Base-by-base conservation (phyloP, 2,797 vertebrate genomes). In the Rhinoraja longicauda region DNA sequence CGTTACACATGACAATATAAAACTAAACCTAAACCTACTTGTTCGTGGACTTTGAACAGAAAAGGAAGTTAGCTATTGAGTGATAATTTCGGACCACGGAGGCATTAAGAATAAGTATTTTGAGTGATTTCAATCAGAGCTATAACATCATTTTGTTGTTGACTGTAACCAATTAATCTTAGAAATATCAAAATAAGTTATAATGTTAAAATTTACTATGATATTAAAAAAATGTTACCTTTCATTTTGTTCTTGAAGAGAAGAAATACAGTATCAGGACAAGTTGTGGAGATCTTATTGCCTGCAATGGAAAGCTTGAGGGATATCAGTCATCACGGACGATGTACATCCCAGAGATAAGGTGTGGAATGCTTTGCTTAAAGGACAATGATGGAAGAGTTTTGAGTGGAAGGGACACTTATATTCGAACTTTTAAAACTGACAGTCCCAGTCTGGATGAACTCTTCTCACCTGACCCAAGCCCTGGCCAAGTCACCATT, bases 231-330 rank as follows among this genome's bases (percentile, higher is more conserved):
- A 39, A 39, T 79, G 21, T 75, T 86, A 26, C 26, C 45, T 72
- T 57, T n/a, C 24, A 92, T 92, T 75, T 73, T 75, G 19, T 92
- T 75, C 67, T 45, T 75, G 26, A 88, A 88, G 94, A 73, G 92
- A 94, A 93, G 86, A 94, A 93, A 70, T 94, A 94, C n/a, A 93
- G 93, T 45, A 72, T 94, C 67, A 93, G 93, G 67, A 94, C 92
- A 19, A 93, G 93, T 45, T 39, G 82, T 59, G 93, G 93, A 75
- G 93, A 93, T 82, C 78, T 94, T n/a, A 78, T 94, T 92, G 90
- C 93, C 57, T 77, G 93, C 72, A 93, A 94, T 59, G 94, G 93
- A 53, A 91, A 86, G 19, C 73, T 94, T 39, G 53, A 93, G n/a
- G 1, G 77, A 2, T 93, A 92, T 0, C 21, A 81, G 24, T 76